phyloP scores from a whole-genome alignment of 2,113 vertebrate species.

The Sus scrofa region DNA sequence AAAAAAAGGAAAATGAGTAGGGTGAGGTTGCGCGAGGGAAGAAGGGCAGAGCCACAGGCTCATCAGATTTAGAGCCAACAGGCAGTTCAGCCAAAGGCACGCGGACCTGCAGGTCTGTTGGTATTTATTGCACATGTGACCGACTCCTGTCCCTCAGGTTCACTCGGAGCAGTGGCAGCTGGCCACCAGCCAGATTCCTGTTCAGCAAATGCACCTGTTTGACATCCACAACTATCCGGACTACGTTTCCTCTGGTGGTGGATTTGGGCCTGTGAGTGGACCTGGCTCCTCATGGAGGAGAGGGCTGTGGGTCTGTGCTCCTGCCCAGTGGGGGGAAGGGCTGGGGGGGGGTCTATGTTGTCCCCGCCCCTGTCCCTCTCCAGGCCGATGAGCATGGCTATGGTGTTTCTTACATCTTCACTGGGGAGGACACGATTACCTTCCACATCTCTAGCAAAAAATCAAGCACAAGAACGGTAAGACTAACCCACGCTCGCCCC shows the following conservation, averaged over 20 bases:
- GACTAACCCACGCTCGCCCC: not conserved
- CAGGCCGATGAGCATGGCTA: constrained; percentile 95
- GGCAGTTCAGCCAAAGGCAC: not conserved
- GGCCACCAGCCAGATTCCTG: constrained; percentile 93
- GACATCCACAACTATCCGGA: constrained; percentile 92
- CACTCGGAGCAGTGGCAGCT: constrained; percentile 93
- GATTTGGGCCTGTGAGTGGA: constrained; percentile 94
- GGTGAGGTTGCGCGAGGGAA: not conserved
- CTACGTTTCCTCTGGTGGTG: constrained; percentile 94
- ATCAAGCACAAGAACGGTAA: constrained; percentile 92
- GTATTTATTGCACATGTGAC: not conserved
- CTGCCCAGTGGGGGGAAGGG: fast-evolving
- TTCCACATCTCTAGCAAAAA: constrained; percentile 95
- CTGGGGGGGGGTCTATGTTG: not conserved
- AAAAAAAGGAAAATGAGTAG: fast-evolving
- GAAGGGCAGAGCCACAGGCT: too few species aligned
- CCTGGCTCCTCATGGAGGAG: not conserved
- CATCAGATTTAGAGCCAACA: not conserved
- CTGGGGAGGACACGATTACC: constrained; percentile 91
- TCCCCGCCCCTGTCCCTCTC: not conserved
- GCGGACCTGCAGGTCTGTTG: fast-evolving
- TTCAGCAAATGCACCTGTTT: constrained; percentile 93
- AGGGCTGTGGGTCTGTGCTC: too few species aligned
- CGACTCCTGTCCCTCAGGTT: constrained; percentile 84
- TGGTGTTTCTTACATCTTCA: constrained; percentile 92